Evolutionary conservation across 2,797 vertebrate species (phyloP).

Genomic region (Neoniphon sammara): DNA sequence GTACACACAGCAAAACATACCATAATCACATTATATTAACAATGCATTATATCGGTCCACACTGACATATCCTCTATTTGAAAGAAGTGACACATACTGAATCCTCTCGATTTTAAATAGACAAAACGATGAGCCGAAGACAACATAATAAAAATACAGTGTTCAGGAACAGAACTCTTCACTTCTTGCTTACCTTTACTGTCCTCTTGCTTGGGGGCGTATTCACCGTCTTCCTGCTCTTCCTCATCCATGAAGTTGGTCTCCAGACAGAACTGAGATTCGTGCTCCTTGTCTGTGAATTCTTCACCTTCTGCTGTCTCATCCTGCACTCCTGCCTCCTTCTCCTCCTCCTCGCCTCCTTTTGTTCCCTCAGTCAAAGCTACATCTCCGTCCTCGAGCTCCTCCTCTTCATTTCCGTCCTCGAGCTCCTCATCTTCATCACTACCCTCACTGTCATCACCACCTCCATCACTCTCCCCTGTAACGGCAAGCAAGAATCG

Average conservation of each 20-base stretch:
- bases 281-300: constrained; percentile 88
- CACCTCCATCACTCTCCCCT: constrained; percentile 51
- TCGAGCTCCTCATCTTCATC: constrained; percentile 23
- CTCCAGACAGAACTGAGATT: constrained; percentile 92
- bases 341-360: constrained; percentile 33
- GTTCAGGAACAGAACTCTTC: too few relatives aligned
- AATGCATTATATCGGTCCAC: background rate
- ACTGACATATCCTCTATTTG: background rate
- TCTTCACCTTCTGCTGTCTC: constrained; percentile 72
- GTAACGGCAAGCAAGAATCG: background rate
- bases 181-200: constrained; percentile 50
- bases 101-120: background rate
- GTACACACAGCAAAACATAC: constrained; percentile 27
- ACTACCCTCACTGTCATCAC: constrained; percentile 39
- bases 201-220: constrained; percentile 16
- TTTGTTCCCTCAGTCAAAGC: constrained; percentile 35
- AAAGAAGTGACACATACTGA: background rate
- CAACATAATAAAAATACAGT: too few relatives aligned
- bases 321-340: constrained; percentile 46
- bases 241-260: constrained; percentile 85
- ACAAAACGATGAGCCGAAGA: too few relatives aligned
- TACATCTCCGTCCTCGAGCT: constrained; percentile 40
- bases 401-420: constrained; percentile 37
- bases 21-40: background rate
- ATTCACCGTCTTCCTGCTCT: constrained; percentile 51